These are phyloP conservation scores for Emys orbicularis DNA, from an alignment of 2,797 vertebrate genomes.

Conservation along the genomic window DNA sequence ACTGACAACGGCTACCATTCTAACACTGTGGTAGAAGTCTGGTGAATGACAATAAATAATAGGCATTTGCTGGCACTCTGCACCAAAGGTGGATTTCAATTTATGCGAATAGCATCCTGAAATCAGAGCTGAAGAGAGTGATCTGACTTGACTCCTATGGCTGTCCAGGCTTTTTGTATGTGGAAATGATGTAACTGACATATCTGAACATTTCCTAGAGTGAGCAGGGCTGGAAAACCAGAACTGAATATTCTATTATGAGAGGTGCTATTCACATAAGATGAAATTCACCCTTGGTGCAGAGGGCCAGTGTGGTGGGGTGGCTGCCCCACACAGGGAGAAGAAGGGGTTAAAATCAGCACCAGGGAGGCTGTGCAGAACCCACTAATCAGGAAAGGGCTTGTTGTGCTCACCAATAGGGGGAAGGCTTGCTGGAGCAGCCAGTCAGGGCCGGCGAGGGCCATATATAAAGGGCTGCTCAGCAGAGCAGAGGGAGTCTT, in stretches of 20 bases:
- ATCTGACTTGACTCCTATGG: background rate
- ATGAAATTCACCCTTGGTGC: background rate
- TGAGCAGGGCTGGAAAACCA: background rate
- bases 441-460: too few species aligned
- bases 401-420: too few species aligned
- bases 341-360: too few species aligned
- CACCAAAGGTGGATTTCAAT: background rate
- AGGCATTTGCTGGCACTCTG: background rate
- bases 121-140: background rate
- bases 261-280: background rate
- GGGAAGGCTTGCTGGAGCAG: too few species aligned
- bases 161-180: background rate
- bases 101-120: background rate
- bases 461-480: too few species aligned
- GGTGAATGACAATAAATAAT: background rate
- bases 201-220: background rate
- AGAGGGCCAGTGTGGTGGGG: background rate
- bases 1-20: background rate
- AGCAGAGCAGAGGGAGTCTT: too few species aligned
- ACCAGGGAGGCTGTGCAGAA: too few species aligned
- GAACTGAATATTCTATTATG: background rate
- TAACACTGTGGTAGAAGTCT: background rate
- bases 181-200: background rate
- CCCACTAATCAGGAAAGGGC: too few species aligned
- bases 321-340: too few species aligned